Base-by-base conservation (phyloP, 2,113 vertebrate genomes). In the Antennarius striatus region DNA sequence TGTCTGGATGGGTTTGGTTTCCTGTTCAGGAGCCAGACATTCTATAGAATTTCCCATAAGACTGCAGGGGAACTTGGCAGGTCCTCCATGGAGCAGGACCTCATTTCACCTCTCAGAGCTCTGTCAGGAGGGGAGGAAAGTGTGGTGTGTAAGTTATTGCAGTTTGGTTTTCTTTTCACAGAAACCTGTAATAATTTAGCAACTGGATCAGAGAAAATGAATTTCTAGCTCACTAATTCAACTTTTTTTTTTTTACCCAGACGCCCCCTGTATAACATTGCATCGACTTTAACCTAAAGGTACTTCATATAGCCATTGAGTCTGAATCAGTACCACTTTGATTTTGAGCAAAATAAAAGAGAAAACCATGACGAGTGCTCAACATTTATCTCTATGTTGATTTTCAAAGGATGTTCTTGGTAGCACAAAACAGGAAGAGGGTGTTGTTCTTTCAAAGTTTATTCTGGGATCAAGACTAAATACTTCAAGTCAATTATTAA, bases 41-140 rank as follows among this genome's bases (percentile, higher is more conserved):
- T 75, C 63, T 87, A 72, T 84, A 85, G 72, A 79, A 63, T 82
- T 82, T 81, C 80, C 72, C 80, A 85, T 68, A 73, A 73, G 61
- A 32, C 83, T 62, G 1, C 0, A 49, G 59, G 62, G 68, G 58
- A 55, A 59, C 65, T 75, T 63, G 70, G 74, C 77, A 50, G 47
- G 65, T 47, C 43, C 14, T 47, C 43, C 14, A 36, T 55, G 58
- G 63, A 64, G 17, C 43, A 48, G 61, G 73, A 85, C 76, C 80
- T 68, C 0, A 15, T 68, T 53, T 81, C 71, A 79, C 75, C 78
- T 56, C 47, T 46, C 40, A 15, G 71, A 77, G 55, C 73, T 81
- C 71, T 66, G 71, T 67, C 63, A 46, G 64, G 75, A 61, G 79
- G 80, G 67, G n/a, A 28, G 16, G 8, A 56, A 52, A 42, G 66